A percentile compares a stretch with the other conserved stretches of the same genome.
These are phyloP conservation scores for Drosophila insularis DNA, from an alignment of 1,140 invertebrate genomes.

Conservation along the genomic window DNA sequence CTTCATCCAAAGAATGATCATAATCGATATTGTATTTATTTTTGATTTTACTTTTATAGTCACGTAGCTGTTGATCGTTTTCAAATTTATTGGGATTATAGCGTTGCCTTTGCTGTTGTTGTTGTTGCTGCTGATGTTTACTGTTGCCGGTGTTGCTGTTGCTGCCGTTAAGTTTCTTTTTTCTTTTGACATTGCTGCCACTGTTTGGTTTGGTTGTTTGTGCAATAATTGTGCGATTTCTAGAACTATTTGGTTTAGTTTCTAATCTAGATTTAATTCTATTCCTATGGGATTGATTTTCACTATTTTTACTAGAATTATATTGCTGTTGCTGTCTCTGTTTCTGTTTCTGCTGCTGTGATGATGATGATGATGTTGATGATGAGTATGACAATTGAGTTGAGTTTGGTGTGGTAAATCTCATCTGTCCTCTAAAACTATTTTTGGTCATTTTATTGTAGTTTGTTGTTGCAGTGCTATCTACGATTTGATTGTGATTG, in stretches of 20 bases:
- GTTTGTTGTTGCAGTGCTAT: conserved; percentile 57
- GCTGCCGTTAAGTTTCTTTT: conserved; percentile 7
- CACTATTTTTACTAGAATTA: conserved; percentile 71
- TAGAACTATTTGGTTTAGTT: conserved; percentile 46
- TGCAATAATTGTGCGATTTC: conserved; percentile 36
- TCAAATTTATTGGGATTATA: conserved; percentile 70
- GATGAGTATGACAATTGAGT: conserved; percentile 73
- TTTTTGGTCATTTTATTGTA: conserved; percentile 81
- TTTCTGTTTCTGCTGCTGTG: conserved; percentile 59
- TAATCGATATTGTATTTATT: conserved; percentile 82
- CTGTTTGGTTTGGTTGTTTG: conserved; percentile 18
- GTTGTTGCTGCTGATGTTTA: conserved; percentile 36
- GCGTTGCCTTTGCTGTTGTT: conserved; percentile 47
- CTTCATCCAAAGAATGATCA: conserved; percentile 82
- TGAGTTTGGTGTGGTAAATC: conserved; percentile 65
- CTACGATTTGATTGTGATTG: conserved; percentile 55
- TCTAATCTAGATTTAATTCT: conserved; percentile 61
- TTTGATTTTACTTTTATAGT: conserved; percentile 82
- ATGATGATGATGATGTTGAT: conserved; percentile 75
- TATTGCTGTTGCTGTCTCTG: conserved; percentile 46
- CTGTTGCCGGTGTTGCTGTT: conserved; percentile 24
- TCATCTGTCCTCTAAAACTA: conserved; percentile 81
- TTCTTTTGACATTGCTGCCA: conserved; percentile 31
- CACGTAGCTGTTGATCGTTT: conserved; percentile 73
- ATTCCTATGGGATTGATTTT: conserved; percentile 64